A percentile compares a stretch with the other conserved stretches of the same genome.
Evolutionary conservation across 1,140 invertebrate genomes (phyloP).

Genomic region (Brachionus paranguensis): DNA sequence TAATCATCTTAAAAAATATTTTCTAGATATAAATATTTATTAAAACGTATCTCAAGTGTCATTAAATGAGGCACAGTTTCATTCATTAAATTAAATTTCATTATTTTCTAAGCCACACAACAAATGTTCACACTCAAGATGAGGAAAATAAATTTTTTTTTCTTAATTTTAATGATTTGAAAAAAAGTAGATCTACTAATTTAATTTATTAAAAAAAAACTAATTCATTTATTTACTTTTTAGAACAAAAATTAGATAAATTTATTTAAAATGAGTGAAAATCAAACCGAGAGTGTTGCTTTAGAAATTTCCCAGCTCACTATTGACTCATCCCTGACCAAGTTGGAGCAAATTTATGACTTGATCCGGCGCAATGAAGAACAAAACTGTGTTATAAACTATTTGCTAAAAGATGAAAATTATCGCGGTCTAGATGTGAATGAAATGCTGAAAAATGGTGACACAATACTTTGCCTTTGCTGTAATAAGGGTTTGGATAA

Average conservation of each 20-base stretch:
- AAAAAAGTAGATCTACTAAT: neutral
- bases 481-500: slow-evolving; percentile 32
- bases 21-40: neutral
- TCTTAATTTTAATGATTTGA: neutral
- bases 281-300: neutral
- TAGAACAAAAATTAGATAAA: neutral
- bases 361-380: slow-evolving; percentile 17
- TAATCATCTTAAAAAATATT: neutral
- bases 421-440: neutral
- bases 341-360: slow-evolving; percentile 27
- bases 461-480: slow-evolving; percentile 6
- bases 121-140: neutral
- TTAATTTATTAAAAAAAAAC: too few species aligned
- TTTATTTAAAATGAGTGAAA: neutral
- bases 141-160: neutral
- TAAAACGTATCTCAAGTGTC: neutral
- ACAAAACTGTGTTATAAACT: slow-evolving; percentile 11
- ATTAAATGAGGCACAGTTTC: neutral
- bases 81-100: neutral
- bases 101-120: neutral
- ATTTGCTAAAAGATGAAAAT: neutral
- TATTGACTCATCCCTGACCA: neutral
- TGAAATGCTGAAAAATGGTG: slow-evolving; percentile 25
- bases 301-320: neutral
- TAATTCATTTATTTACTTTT: neutral